Evolutionary conservation across 2,113 vertebrate species (phyloP), one percentile per base, ranked within the genome.

Genomic region (Cettia cetti): DNA sequence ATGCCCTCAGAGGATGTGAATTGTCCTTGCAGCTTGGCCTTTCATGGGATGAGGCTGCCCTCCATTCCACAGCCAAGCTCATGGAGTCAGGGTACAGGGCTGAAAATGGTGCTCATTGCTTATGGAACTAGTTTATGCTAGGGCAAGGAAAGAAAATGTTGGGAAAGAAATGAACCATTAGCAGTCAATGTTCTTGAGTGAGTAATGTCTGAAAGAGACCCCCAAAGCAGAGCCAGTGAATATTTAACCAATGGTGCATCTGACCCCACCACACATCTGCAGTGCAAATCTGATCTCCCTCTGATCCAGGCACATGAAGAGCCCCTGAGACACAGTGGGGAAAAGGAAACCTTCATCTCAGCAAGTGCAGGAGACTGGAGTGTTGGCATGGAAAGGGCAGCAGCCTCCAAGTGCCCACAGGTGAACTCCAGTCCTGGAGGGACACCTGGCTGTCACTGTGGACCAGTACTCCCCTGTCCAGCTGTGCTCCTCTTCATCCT

Each of bases 1-100:
- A n/a, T 2, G 8, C 53, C 8, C 60, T 84, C 44, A 59, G 61
- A 92, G 47, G 35, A 5, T 0, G 3, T 0, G 4, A 18, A 6
- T 17, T 79, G 20, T 24, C 40, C 66, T 78, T 54, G 77, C 57
- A 86, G 15, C 22, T 77, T 82, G 42, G 59, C 30, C 12, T 93
- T 40, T 7, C 5, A 22, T 61, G 72, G 17, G 74, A 31, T 49
- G 26, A 91, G 26, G 50, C 40, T 84, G 44, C 30, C 13, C 37
- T 91, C 44, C 40, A 47, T n/a, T 24, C 47, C 47, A n/a, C 30
- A 5, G 2, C 8, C 24, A 64, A 77, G 24, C 4, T 59, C 2
- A 3, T 11, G 17, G 47, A 84, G 33, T 11, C 64, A 52, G 28
- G n/a, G 30, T 35, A 24, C 45, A 61, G 11, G 39, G 20, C 56